Conservation (phyloP, 2,888 invertebrate species). For the Nomada fabriciana region DNA sequence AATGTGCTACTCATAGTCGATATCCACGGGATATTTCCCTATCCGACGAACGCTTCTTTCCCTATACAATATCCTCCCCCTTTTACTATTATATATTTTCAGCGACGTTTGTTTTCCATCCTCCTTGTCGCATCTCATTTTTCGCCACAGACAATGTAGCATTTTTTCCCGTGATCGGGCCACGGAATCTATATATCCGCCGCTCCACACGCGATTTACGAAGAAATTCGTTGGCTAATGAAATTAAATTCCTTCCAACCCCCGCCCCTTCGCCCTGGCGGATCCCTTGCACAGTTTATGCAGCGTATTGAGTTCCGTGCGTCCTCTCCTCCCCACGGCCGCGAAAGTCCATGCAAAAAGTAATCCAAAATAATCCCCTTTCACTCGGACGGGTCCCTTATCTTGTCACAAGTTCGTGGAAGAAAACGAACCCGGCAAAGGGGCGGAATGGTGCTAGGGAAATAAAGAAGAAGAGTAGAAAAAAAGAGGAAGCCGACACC, state of each 20-base stretch:
- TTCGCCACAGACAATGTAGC: constrained; percentile 33
- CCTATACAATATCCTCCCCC: not conserved
- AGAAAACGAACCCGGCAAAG: constrained; percentile 52
- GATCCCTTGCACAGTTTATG: constrained; percentile 61
- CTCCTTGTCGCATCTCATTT: constrained; percentile 19
- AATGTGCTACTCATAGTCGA: not conserved
- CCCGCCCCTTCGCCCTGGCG: constrained; percentile 27
- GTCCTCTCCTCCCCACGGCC: constrained; percentile 18
- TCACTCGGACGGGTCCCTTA: constrained; percentile 53
- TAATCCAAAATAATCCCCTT: constrained; percentile 75
- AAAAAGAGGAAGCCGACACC: constrained; percentile 51
- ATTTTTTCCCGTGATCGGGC: constrained; percentile 58
- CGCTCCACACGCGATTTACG: constrained; percentile 72
- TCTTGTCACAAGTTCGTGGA: constrained; percentile 56
- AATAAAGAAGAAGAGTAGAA: constrained; percentile 47
- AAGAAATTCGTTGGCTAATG: constrained; percentile 77
- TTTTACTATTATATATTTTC: not conserved
- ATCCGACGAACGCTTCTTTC: not conserved
- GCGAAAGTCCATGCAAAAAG: constrained; percentile 67
- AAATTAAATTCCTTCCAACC: constrained; percentile 74
- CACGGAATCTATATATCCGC: constrained; percentile 57
- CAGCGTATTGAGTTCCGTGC: constrained; percentile 73
- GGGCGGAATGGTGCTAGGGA: constrained; percentile 26
- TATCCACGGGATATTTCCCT: not conserved
- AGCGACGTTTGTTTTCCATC: constrained; percentile 2